Conservation (phyloP, 2,888 invertebrate genomes). For the Xanthorhoe designata region DNA sequence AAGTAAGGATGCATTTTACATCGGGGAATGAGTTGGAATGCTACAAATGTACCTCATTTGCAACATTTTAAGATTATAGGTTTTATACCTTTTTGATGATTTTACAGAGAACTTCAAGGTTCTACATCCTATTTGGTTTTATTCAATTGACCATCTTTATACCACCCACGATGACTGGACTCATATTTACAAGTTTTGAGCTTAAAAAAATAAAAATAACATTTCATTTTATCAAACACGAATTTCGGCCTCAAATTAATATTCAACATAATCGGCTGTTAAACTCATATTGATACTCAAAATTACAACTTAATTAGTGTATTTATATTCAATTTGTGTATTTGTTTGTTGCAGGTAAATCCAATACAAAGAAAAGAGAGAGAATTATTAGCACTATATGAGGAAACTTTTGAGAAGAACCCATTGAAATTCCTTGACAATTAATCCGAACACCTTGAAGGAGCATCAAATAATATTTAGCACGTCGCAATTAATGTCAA, state of each 20-base stretch:
- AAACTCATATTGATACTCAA: slow-evolving; percentile 5
- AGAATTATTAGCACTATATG: not conserved
- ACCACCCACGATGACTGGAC: slow-evolving; percentile 56
- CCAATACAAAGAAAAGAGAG: not conserved
- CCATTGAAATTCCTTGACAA: slow-evolving; percentile 25
- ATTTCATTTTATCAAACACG: slow-evolving; percentile 8
- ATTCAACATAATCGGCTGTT: slow-evolving; percentile 10
- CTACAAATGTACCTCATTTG: slow-evolving; percentile 2
- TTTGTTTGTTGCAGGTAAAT: slow-evolving; percentile 5
- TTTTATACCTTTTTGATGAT: slow-evolving; percentile 38
- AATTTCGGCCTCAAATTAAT: slow-evolving; percentile 6
- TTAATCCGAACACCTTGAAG: slow-evolving; percentile 37
- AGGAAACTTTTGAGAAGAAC: slow-evolving; percentile 13
- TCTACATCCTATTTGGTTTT: slow-evolving; percentile 37
- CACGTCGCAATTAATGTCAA: slow-evolving; percentile 38
- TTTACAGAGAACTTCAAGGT: slow-evolving; percentile 47
- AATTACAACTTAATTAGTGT: slow-evolving; percentile 13
- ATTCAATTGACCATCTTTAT: slow-evolving; percentile 44
- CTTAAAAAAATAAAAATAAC: not conserved
- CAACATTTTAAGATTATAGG: not conserved
- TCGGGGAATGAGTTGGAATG: slow-evolving; percentile 3
- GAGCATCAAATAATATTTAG: slow-evolving; percentile 40
- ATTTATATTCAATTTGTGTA: not conserved
- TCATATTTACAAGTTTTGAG: slow-evolving; percentile 25
- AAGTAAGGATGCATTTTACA: not conserved